A percentile compares a stretch with the other conserved stretches of the same genome.
These are phyloP conservation scores for Verasper variegatus DNA, from an alignment of 2,113 vertebrate genomes.

Conservation along the genomic window DNA sequence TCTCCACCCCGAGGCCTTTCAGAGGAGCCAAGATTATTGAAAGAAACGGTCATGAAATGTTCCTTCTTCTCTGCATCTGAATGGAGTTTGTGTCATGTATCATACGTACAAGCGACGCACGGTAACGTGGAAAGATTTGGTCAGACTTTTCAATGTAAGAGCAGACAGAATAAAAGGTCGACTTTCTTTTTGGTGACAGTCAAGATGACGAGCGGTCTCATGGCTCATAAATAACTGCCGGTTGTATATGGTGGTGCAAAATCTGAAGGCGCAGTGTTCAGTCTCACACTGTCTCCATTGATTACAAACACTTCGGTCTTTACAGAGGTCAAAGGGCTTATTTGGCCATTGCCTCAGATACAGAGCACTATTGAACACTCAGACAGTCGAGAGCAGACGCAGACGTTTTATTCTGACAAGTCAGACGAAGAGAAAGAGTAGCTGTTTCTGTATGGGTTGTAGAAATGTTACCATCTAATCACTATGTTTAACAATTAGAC, in stretches of 20 bases:
- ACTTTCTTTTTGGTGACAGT: conserved; percentile 27
- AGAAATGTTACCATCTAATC: no score
- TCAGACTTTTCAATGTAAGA: background rate
- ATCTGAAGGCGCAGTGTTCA: conserved; percentile 59
- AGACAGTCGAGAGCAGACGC: conserved; percentile 18
- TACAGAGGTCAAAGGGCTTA: conserved; percentile 55
- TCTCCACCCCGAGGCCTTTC: conserved; percentile 16
- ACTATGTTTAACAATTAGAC: no score
- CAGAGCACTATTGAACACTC: conserved; percentile 43
- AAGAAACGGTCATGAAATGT: conserved; percentile 20
- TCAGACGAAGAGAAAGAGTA: background rate
- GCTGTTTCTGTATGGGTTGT: no score
- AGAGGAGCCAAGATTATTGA: conserved; percentile 15
- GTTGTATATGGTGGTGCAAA: conserved; percentile 13
- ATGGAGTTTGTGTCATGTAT: conserved; percentile 6
- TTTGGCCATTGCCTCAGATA: conserved; percentile 41
- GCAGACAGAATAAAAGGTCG: conserved; percentile 3
- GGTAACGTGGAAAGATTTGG: conserved; percentile 3
- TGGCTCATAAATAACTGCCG: conserved; percentile 16
- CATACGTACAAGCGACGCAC: background rate
- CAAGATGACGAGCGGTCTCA: background rate
- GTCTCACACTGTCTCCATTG: conserved; percentile 64
- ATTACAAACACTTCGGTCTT: conserved; percentile 40
- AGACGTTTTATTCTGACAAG: conserved; percentile 27
- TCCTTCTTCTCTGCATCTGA: conserved; percentile 5